Evolutionary conservation across 2,888 invertebrate species (phyloP).

Genomic region (Sarcophaga variegata): DNA sequence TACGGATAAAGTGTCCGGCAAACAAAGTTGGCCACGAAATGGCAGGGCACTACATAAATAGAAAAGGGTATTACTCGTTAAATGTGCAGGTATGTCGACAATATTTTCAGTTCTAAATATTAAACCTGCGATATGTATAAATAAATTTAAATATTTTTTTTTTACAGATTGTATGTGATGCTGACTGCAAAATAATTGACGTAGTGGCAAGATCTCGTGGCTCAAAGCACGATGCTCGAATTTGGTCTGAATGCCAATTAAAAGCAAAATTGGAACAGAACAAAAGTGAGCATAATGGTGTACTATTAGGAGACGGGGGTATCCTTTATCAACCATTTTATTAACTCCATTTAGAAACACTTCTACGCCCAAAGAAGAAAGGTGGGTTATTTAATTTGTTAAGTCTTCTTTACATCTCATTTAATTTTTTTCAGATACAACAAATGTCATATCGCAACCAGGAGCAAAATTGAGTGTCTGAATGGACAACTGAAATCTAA

Average conservation of each 20-base stretch:
- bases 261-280: constrained; percentile 38
- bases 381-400: constrained; percentile 10
- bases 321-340: constrained; percentile 52
- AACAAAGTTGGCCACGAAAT: no score
- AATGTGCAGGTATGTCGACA: no score
- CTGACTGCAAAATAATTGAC: no score
- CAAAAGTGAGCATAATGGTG: constrained; percentile 45
- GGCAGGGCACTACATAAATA: no score
- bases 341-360: constrained; percentile 56
- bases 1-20: no score
- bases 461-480: constrained; percentile 52
- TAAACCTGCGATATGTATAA: no score
- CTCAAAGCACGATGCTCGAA: background rate
- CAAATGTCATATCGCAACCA: constrained; percentile 42
- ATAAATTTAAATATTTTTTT: no score
- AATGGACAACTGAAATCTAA: constrained; percentile 48
- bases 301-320: constrained; percentile 54
- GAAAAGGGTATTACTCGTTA: no score
- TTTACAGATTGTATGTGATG: no score
- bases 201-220: background rate
- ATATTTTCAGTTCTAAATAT: no score
- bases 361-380: constrained; percentile 52
- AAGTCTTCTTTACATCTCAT: no score
- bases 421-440: no score
- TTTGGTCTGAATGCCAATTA: constrained; percentile 32